A percentile compares a stretch with the other conserved stretches of the same genome.
phyloP scores from a whole-genome alignment of 2,113 vertebrate genomes.

The Drymodes brunneopygia region DNA sequence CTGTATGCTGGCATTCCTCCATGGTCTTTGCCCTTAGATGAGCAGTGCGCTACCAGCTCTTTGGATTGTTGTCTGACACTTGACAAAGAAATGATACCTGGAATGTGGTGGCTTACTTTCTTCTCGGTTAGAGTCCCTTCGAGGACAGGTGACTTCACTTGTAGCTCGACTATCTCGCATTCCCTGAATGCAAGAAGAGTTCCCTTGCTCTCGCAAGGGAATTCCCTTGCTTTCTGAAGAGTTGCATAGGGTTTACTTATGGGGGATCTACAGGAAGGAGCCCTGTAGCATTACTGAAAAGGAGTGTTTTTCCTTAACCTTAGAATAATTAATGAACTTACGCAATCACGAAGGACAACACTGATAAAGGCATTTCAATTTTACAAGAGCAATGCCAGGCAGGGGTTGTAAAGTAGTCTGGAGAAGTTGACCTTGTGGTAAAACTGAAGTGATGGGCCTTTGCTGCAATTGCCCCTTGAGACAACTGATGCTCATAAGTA shows the following conservation, averaged over 20 bases:
- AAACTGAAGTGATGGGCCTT: not conserved
- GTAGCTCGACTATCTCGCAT: accelerated
- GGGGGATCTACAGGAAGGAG: not conserved
- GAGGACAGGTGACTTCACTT: not conserved
- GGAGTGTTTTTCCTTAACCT: not conserved
- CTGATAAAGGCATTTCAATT: not conserved
- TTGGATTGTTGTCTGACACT: not conserved
- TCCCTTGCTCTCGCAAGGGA: no score
- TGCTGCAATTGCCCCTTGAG: not conserved
- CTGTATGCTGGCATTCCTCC: not conserved
- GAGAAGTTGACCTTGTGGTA: not conserved
- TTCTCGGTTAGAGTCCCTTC: not conserved
- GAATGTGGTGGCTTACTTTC: not conserved
- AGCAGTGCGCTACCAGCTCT: not conserved
- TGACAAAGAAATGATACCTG: not conserved
- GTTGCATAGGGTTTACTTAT: not conserved
- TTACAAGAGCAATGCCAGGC: not conserved
- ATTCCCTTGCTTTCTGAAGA: not conserved
- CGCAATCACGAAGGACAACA: not conserved
- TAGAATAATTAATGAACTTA: not conserved
- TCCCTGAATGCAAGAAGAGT: no score
- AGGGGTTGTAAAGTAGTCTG: not conserved
- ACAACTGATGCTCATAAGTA: not conserved
- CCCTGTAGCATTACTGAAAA: not conserved
- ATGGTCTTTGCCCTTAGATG: not conserved